Evolutionary conservation across 2,113 vertebrate species (phyloP).

Genomic region (Pimephales promelas): DNA sequence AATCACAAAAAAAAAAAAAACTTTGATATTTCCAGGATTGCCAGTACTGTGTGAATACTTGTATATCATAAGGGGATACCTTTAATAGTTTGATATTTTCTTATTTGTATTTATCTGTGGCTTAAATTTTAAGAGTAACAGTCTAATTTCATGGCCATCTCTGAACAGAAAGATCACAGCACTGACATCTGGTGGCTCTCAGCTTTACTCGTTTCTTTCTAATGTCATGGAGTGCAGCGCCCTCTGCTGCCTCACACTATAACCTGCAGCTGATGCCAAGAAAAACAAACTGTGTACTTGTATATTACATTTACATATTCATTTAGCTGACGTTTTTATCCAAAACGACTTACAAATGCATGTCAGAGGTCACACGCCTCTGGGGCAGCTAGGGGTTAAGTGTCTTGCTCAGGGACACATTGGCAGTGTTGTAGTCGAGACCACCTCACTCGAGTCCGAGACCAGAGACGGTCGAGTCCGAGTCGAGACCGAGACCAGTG

Average conservation of each 20-base stretch:
- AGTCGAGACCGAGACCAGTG: no score
- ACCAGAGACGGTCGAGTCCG: no score
- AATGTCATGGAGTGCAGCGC: neutral
- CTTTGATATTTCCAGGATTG: neutral
- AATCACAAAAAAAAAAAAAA: neutral
- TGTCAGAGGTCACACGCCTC: no score
- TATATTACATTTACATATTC: no score
- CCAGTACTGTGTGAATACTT: neutral
- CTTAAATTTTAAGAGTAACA: neutral
- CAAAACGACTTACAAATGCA: no score
- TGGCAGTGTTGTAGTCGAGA: no score
- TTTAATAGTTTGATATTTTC: neutral
- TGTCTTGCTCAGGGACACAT: no score
- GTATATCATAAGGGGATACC: neutral
- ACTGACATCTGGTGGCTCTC: slow-evolving; percentile 30
- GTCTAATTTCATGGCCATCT: neutral
- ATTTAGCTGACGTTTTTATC: no score
- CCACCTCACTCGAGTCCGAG: no score
- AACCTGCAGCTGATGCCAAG: neutral
- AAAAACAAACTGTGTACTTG: neutral
- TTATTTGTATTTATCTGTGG: neutral
- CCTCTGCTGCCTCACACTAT: slow-evolving; percentile 30
- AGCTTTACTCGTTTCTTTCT: neutral
- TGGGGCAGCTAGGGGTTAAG: no score
- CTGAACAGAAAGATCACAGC: neutral